Evolutionary conservation across 2,888 invertebrate genomes (phyloP), one percentile per base, ranked within the genome.

Genomic region (Thera obeliscata): DNA sequence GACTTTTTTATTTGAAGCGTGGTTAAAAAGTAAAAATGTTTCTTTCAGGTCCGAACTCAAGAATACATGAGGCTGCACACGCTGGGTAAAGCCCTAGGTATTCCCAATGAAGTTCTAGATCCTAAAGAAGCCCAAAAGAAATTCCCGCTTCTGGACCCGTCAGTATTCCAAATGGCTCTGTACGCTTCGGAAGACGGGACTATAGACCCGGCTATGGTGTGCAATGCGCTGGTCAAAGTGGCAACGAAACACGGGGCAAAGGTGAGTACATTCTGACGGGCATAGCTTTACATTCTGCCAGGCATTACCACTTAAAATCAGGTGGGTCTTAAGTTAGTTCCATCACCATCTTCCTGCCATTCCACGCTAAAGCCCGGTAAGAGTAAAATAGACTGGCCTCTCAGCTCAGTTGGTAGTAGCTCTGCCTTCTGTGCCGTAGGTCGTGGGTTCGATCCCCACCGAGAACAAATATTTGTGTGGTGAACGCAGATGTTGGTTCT

Each of bases 21-120:
- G 12, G 22, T 52, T 9, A 3, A 2, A 46, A 46, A 46, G 8
- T 9, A 52, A 52, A 33, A 49, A 54, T 8, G 50, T 49, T 64
- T 74, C 60, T 74, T 58, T 77, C 72, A 97, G 96, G 95, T 96
- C 68, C 94, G 98, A 61, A 92, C 98, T 73, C 96, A 97, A 85
- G 98, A 98, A 89, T 98, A 98, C 85, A 95, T 96, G 84, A 94
- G 98, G 36, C 88, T 98, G 48, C 95, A 96, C 62, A 97, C 97
- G 0, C 89, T 96, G n/a, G 97, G 98, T 0, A 96, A 96, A 79
- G 96, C 95, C 2, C 95, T 97, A 85, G 96, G 96, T 0, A 95
- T 98, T 62, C 96, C 97, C 60, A 97, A 97, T 67, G 93, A 96
- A 76, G 89, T 98, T 9, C 85, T 98, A 50, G 91, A 94, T 9